A percentile compares a stretch with the other conserved stretches of the same genome.
phyloP scores from a whole-genome alignment of 2,888 invertebrate genomes.

The Trissolcus brochymenae region DNA sequence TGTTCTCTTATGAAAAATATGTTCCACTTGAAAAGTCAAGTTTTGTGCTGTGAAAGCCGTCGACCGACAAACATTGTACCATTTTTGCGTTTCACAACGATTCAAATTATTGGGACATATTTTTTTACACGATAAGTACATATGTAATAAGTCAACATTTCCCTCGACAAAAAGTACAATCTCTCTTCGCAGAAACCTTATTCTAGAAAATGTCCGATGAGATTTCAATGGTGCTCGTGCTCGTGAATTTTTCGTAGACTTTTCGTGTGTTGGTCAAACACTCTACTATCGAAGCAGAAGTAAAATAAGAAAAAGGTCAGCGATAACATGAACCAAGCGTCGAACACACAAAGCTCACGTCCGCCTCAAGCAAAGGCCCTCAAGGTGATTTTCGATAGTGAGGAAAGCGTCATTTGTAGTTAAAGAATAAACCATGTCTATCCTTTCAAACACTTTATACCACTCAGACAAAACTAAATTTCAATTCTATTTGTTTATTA shows the following conservation, averaged over 20 bases:
- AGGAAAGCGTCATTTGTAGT: constrained; percentile 49
- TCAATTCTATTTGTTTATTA: too few species aligned
- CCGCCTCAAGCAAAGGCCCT: constrained; percentile 34
- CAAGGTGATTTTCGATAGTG: constrained; percentile 49
- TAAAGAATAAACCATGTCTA: constrained; percentile 40
- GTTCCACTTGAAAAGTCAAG: too few species aligned
- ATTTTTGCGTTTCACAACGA: too few species aligned
- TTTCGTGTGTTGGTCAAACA: constrained; percentile 56
- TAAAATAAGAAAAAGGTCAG: constrained; percentile 55
- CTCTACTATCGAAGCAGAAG: constrained; percentile 45
- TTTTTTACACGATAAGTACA: constrained; percentile 23
- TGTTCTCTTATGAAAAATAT: not conserved
- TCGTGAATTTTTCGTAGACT: constrained; percentile 55
- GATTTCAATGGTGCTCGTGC: constrained; percentile 49
- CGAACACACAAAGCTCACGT: constrained; percentile 54
- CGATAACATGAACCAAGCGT: constrained; percentile 51
- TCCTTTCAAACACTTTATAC: constrained; percentile 8
- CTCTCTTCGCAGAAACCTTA: constrained; percentile 38
- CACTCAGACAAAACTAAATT: too few species aligned
- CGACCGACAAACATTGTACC: too few species aligned
- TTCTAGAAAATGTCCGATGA: constrained; percentile 48
- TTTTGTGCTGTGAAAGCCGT: too few species aligned
- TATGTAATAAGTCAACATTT: constrained; percentile 34
- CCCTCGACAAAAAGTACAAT: constrained; percentile 48
- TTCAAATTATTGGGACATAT: not conserved